phyloP scores from a whole-genome alignment of 2,888 invertebrate genomes.

The Zeuzera pyrina region DNA sequence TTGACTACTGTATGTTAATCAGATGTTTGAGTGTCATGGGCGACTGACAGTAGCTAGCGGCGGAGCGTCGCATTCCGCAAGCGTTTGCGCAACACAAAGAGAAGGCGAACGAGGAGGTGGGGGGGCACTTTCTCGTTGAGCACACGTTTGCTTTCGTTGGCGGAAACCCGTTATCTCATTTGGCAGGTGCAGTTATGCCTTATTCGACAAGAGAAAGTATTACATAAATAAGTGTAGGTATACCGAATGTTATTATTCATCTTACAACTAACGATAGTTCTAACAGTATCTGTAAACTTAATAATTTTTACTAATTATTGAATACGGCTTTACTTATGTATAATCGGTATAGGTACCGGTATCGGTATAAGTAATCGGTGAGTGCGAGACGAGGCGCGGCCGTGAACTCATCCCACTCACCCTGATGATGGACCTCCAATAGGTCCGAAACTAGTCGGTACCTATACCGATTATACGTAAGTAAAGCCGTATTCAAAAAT shows the following conservation, averaged over 20 bases:
- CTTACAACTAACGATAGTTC: slow-evolving; percentile 26
- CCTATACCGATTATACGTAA: too few species aligned
- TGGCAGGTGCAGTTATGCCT: slow-evolving; percentile 58
- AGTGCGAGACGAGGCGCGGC: too few species aligned
- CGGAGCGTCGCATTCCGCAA: slow-evolving; percentile 16
- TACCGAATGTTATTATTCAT: slow-evolving; percentile 36
- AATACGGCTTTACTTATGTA: too few species aligned
- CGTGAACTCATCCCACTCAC: too few species aligned
- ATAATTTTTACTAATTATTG: too few species aligned
- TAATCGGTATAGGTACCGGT: too few species aligned
- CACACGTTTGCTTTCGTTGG: slow-evolving; percentile 68
- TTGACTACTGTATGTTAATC: slow-evolving; percentile 35
- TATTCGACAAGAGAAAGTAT: slow-evolving; percentile 58
- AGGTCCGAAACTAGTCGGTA: too few species aligned
- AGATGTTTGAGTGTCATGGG: slow-evolving; percentile 29
- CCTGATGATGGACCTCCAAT: too few species aligned
- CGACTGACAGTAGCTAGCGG: slow-evolving; percentile 14
- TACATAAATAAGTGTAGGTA: slow-evolving; percentile 43
- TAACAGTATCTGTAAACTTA: too few species aligned
- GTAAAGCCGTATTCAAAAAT: too few species aligned
- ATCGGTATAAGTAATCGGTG: too few species aligned
- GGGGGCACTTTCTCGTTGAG: slow-evolving; percentile 59
- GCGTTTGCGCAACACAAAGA: slow-evolving; percentile 58
- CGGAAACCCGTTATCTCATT: slow-evolving; percentile 63
- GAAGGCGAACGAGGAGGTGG: slow-evolving; percentile 42